Percentiles rank a stretch among this genome's conserved stretches.
Evolutionary conservation across 2,888 invertebrate species (phyloP).

Genomic region (Heliconius cydno): DNA sequence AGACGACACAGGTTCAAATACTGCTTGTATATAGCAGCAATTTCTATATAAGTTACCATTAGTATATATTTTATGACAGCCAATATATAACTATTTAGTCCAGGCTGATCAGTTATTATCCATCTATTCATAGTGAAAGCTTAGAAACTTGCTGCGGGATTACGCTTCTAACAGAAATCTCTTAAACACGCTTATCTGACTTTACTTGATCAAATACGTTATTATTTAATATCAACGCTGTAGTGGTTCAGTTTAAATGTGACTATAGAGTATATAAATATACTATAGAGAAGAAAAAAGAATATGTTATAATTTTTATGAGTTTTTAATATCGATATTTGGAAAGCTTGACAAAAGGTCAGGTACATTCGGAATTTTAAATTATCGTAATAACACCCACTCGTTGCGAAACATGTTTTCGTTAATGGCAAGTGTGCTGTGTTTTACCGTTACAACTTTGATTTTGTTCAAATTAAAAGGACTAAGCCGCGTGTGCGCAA

Average conservation of each 20-base stretch:
- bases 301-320: slow-evolving; percentile 53
- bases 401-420: slow-evolving; percentile 24
- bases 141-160: slow-evolving; percentile 56
- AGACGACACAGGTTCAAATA: too few relatives aligned
- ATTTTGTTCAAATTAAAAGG: slow-evolving; percentile 14
- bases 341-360: slow-evolving; percentile 35
- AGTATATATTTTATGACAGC: slow-evolving; percentile 46
- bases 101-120: slow-evolving; percentile 56
- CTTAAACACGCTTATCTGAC: slow-evolving; percentile 57
- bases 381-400: slow-evolving; percentile 31
- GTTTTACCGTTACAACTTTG: slow-evolving; percentile 24
- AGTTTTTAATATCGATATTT: slow-evolving; percentile 31
- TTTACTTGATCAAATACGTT: slow-evolving; percentile 47
- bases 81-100: slow-evolving; percentile 47
- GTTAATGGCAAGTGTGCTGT: slow-evolving; percentile 13
- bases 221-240: slow-evolving; percentile 31
- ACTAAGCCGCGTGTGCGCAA: not conserved
- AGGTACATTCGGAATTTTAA: slow-evolving; percentile 34
- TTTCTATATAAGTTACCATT: not conserved
- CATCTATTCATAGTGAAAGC: slow-evolving; percentile 63
- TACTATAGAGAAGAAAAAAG: slow-evolving; percentile 11
- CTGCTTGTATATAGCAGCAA: too few relatives aligned
- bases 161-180: slow-evolving; percentile 52
- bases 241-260: not conserved
- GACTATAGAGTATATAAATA: not conserved